These are phyloP conservation scores for Peribatodes rhomboidaria DNA, from an alignment of 2,888 invertebrate genomes.

Conservation along the genomic window DNA sequence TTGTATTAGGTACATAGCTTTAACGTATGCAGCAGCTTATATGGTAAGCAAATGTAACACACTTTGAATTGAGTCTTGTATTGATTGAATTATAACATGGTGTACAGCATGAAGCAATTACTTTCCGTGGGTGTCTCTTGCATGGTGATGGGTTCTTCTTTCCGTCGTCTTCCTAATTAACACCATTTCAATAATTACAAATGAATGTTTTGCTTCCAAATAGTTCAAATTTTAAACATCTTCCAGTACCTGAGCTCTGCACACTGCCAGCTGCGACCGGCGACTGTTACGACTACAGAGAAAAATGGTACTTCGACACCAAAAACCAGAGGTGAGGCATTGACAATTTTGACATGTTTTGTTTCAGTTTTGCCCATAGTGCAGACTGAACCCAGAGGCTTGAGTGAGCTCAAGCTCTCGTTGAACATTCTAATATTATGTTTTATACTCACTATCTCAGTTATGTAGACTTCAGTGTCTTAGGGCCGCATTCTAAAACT, in stretches of 20 bases:
- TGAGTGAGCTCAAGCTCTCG: too few species aligned
- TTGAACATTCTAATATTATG: too few species aligned
- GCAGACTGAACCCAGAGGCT: too few species aligned
- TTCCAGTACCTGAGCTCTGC: conserved; percentile 85
- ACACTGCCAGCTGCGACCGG: conserved; percentile 92
- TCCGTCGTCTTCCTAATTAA: background rate
- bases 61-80: background rate
- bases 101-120: background rate
- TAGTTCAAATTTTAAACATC: background rate
- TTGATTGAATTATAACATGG: background rate
- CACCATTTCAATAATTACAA: background rate
- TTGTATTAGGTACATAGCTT: too few species aligned
- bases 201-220: background rate
- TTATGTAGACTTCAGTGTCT: too few species aligned
- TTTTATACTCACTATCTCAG: too few species aligned
- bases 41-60: too few species aligned
- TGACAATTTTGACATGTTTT: background rate
- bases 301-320: conserved; percentile 94
- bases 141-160: conserved; percentile 1
- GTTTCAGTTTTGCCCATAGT: too few species aligned
- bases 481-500: too few species aligned
- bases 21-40: too few species aligned
- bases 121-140: background rate
- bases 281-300: conserved; percentile 91
- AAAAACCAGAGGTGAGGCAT: conserved; percentile 82